Evolutionary conservation across 1,140 invertebrate species (phyloP).

Genomic region (Agrypnia vestita): DNA sequence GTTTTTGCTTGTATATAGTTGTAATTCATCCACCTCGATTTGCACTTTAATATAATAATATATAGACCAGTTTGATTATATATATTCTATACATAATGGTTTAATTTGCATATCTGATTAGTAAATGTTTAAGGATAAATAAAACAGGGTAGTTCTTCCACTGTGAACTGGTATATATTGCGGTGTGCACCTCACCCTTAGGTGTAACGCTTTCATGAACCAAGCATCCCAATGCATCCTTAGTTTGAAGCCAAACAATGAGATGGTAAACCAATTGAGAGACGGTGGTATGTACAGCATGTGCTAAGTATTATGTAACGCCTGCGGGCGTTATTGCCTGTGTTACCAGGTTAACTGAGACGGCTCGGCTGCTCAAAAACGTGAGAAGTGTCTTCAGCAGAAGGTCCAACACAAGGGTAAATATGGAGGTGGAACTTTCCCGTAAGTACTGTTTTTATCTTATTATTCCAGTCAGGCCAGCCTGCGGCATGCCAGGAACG

Average conservation of each 20-base stretch:
- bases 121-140: background rate
- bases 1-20: background rate
- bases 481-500: background rate
- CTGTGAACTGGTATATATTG: slow-evolving; percentile 23
- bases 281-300: slow-evolving; percentile 12
- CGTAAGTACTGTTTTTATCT: slow-evolving; percentile 81
- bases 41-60: slow-evolving; percentile 5
- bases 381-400: slow-evolving; percentile 92
- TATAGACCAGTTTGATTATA: background rate
- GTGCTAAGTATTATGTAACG: slow-evolving; percentile 60
- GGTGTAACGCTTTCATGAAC: slow-evolving; percentile 4
- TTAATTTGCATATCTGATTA: background rate
- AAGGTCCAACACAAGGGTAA: slow-evolving; percentile 83
- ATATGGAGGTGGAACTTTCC: slow-evolving; percentile 90
- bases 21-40: background rate
- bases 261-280: slow-evolving; percentile 11
- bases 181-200: slow-evolving; percentile 62
- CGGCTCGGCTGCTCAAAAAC: slow-evolving; percentile 93
- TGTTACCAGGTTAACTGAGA: slow-evolving; percentile 92
- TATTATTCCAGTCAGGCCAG: background rate
- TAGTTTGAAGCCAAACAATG: background rate
- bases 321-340: slow-evolving; percentile 63
- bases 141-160: background rate
- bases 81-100: background rate
- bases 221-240: background rate